Base-by-base conservation (phyloP, 2,888 invertebrate genomes). In the Drosophila lacicola region DNA sequence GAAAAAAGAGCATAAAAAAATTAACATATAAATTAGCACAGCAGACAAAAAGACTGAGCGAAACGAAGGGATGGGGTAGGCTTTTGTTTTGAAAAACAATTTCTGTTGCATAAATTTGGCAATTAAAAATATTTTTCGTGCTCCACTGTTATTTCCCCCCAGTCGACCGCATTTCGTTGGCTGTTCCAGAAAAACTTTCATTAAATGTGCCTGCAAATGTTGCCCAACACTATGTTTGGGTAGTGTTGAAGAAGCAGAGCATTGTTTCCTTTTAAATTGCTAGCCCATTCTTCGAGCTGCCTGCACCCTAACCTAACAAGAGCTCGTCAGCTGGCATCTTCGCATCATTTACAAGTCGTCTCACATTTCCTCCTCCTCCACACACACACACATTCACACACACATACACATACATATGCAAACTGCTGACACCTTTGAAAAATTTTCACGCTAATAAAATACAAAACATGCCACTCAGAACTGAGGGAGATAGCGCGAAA, bases 391-490 rank as follows among this genome's bases (percentile, higher is more conserved):
- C 25, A 50, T 37, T 13, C 21, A 63, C 56, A 46, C 41, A 46
- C 11, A 36, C 41, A 61, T 42, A 51, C 51, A 49, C 41, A 49
- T 55, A 21, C 37, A 54, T 66, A 75, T 67, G 78, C 75, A 84
- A 83, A 84, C 57, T 79, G 85, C 87, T 87, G 88, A 83, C 83
- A 83, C 83, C 88, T 83, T 79, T 87, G 82, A 67, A 84, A 84
- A 82, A 82, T 84, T 68, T 84, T 87, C 87, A 87, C 82, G 82
- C 87, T 79, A 87, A 83, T 83, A 83, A 87, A 83, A 83, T 80
- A 84, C 77, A 82, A 83, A 87, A 79, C 87, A 87, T 84, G 84
- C 70, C 87, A 80, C 80, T 61, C 67, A 73, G 58, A 73, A 49
- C 65, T 65, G 75, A 56, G 57, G 70, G 75, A 55, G 56, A 82